These are phyloP conservation scores for Brachionus calyciflorus DNA, from an alignment of 1,140 invertebrate species.

Conservation along the genomic window DNA sequence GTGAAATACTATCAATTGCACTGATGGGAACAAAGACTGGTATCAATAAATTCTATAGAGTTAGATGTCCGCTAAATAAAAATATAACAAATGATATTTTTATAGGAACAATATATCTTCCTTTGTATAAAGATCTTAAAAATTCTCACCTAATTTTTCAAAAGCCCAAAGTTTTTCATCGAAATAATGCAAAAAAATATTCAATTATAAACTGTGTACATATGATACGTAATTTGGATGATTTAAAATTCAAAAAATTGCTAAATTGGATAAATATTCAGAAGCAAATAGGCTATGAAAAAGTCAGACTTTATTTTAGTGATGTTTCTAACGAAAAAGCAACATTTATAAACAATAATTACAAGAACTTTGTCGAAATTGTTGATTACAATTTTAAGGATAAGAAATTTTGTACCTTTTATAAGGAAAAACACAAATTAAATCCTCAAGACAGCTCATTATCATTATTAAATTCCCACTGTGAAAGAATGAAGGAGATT, in stretches of 20 bases:
- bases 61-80: neutral
- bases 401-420: neutral
- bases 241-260: neutral
- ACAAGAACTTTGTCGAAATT: constrained; percentile 4
- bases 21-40: neutral
- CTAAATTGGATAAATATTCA: neutral
- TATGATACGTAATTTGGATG: neutral
- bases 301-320: constrained; percentile 11
- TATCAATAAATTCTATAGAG: neutral
- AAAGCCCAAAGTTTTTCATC: neutral
- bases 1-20: neutral
- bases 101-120: neutral
- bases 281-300: neutral
- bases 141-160: neutral
- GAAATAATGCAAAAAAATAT: neutral
- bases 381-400: neutral
- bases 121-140: neutral
- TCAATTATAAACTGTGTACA: constrained; percentile 17
- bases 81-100: neutral
- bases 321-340: neutral
- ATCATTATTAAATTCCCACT: no score
- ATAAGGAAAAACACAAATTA: neutral
- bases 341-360: neutral
- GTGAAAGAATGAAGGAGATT: neutral
- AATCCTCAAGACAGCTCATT: neutral